phyloP scores from a whole-genome alignment of 2,113 vertebrate genomes.

The Datnioides undecimradiatus region DNA sequence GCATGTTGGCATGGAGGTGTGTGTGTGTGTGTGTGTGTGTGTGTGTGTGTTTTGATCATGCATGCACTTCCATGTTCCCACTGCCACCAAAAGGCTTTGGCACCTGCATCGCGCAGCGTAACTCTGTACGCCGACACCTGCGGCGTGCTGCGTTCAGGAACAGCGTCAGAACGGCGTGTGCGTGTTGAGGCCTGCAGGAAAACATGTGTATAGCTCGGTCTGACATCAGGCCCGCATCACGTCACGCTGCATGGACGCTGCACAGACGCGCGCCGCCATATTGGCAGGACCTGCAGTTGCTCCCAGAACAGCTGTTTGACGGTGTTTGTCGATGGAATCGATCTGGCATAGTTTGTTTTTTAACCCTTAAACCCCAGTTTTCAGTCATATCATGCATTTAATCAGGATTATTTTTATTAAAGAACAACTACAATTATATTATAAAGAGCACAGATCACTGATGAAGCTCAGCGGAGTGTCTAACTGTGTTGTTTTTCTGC shows the following conservation, averaged over 20 bases:
- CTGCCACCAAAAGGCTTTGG: no score
- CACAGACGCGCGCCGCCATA: neutral
- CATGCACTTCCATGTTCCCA: no score
- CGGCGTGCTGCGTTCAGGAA: no score
- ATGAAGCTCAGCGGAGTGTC: neutral
- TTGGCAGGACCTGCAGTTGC: neutral
- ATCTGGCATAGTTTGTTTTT: neutral
- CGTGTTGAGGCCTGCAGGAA: neutral
- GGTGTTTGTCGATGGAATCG: neutral
- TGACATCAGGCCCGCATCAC: constrained; percentile 35
- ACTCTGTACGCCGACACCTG: no score
- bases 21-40: neutral
- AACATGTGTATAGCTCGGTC: constrained; percentile 7
- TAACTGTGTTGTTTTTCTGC: no score
- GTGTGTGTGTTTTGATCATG: no score
- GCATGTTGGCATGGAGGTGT: neutral
- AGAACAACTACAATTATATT: neutral
- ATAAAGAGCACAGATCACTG: neutral
- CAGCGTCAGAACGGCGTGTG: no score
- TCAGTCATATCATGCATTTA: neutral
- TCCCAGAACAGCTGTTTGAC: neutral
- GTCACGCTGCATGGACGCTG: neutral
- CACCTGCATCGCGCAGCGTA: no score
- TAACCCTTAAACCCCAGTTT: neutral
- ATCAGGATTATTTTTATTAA: neutral